Base-by-base conservation (phyloP, 2,113 vertebrate species). In the Gadus chalcogrammus region DNA sequence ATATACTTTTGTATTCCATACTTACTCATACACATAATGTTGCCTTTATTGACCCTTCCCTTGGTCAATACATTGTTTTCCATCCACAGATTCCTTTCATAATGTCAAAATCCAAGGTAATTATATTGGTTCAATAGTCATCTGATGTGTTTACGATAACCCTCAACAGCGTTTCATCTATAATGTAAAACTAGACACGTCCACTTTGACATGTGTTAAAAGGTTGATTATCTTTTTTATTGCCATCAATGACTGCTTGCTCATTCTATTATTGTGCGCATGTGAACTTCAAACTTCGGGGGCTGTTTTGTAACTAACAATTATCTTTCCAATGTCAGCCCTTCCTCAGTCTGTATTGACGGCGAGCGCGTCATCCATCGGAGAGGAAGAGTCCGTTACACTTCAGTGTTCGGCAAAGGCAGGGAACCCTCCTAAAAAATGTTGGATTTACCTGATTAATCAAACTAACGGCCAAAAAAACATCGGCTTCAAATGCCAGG, bases 71-170 rank as follows among this genome's bases (percentile, higher is more conserved):
- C 1, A 24, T 66, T 27, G 11, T 62, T 11, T 74, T 72, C 11
- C 9, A 22, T 48, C 7, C 13, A 60, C 63, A 81, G 80, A 1
- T 72, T 66, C 31, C 17, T 71, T 63, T 74, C 5, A 24, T 1
- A 13, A 65, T 1, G 58, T 61, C 62, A 38, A 66, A 28, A 3
- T 2, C n/a, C 52, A 76, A 78, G 84, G 79, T 85, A 75, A 72
- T 79, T 75, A 15, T 0, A 20, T 58, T 5, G 28, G 64, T 22
- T 48, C 4, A 55, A 15, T 55, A 55, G 6, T 35, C 31, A 35
- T 35, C 31, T 35, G 31, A 35, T 35, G 31, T 35, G 31, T 35
- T 35, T 35, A 35, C 31, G 31, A 7, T 35, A 35, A 35, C 31
- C 31, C 31, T 35, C 31, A 35, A 4, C 31, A 35, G 31, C 4